These are phyloP conservation scores for Smutsia gigantea DNA, from an alignment of 2,797 vertebrate species.

Conservation along the genomic window DNA sequence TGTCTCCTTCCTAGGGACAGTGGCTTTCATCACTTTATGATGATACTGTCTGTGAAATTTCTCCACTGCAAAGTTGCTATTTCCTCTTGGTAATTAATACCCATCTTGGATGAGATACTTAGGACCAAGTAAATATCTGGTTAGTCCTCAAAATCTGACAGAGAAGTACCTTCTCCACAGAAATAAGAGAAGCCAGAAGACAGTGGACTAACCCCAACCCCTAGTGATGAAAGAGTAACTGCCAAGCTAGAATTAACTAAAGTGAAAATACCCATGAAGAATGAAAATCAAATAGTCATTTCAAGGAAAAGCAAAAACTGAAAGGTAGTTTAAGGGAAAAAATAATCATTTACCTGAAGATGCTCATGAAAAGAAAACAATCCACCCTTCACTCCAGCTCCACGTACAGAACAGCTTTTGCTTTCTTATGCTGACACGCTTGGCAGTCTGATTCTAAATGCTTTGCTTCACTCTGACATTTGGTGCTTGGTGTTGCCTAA, in stretches of 20 bases:
- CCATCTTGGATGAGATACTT: not conserved
- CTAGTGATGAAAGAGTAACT: not conserved
- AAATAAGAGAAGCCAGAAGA: not conserved
- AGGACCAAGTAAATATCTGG: not conserved
- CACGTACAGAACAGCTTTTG: not conserved
- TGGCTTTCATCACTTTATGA: not conserved
- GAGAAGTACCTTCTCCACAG: not conserved
- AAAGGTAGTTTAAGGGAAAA: not conserved
- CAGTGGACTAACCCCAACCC: not conserved
- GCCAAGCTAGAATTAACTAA: not conserved
- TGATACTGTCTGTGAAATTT: not conserved
- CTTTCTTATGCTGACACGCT: not conserved
- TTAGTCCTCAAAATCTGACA: not conserved
- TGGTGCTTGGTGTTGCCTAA: not conserved
- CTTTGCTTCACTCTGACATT: not conserved
- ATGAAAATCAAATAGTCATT: not conserved
- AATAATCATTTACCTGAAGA: not conserved
- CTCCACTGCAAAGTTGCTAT: not conserved
- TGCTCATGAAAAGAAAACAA: not conserved
- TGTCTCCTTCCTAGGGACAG: not conserved
- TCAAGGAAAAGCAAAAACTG: not conserved
- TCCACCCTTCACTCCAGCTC: not conserved
- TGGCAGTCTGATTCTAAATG: not conserved
- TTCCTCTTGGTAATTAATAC: not conserved
- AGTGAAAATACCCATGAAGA: not conserved